Evolutionary conservation across 2,113 vertebrate species (phyloP).

Genomic region (Aegypius monachus): DNA sequence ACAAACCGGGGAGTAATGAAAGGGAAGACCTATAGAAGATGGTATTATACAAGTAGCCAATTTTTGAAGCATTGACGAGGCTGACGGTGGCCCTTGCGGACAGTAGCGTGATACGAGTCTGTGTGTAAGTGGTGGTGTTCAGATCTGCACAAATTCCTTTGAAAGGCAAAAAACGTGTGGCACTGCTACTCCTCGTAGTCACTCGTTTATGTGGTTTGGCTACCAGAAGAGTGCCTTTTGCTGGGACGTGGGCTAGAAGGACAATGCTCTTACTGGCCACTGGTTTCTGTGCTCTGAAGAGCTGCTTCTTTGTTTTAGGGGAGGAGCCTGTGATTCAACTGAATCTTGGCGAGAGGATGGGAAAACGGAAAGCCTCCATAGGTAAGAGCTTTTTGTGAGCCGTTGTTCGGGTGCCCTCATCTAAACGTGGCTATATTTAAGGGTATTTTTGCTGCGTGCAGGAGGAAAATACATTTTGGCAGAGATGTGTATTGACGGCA

Average conservation of each 20-base stretch:
- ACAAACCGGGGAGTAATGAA: background rate
- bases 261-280: background rate
- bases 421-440: background rate
- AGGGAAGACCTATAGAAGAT: background rate
- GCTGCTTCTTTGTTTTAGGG: slow-evolving; percentile 11
- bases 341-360: slow-evolving; percentile 77
- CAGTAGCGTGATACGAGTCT: background rate
- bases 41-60: rapidly evolving
- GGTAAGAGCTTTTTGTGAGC: slow-evolving; percentile 13
- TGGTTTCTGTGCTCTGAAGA: background rate
- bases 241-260: background rate
- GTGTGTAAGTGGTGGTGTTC: background rate
- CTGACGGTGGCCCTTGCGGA: background rate
- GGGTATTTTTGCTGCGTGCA: background rate
- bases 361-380: slow-evolving; percentile 64
- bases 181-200: rapidly evolving
- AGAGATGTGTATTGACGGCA: background rate
- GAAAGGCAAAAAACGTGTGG: rapidly evolving
- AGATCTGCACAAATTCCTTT: background rate
- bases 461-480: background rate
- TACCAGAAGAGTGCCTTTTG: background rate
- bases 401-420: background rate
- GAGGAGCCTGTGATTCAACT: slow-evolving; percentile 72
- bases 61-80: background rate
- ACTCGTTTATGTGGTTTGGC: rapidly evolving